A percentile compares a stretch with the other conserved stretches of the same genome.
phyloP scores from a whole-genome alignment of 2,113 vertebrate species.

The Glaucidium brasilianum region DNA sequence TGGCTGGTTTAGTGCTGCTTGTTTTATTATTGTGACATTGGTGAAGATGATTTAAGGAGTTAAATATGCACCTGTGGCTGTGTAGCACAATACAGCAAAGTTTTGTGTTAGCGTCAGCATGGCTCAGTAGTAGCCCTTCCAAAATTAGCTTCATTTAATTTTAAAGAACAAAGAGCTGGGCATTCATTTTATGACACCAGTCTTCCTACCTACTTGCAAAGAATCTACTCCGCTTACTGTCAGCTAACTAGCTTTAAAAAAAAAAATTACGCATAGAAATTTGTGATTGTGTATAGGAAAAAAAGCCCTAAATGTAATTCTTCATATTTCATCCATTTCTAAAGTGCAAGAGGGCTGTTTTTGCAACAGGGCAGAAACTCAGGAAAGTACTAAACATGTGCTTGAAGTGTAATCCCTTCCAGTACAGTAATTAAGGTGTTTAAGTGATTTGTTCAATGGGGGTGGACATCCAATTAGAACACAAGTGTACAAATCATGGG shows the following conservation, averaged over 20 bases:
- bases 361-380: neutral
- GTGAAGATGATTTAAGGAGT: neutral
- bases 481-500: neutral
- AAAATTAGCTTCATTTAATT: neutral
- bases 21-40: neutral
- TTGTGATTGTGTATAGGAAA: neutral
- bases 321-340: neutral
- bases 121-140: neutral
- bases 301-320: neutral
- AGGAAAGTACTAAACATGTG: neutral
- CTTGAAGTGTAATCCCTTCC: neutral
- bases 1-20: neutral
- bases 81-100: neutral
- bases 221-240: neutral
- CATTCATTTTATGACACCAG: neutral
- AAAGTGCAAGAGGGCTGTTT: neutral
- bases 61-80: neutral
- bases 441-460: neutral
- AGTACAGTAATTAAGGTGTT: neutral
- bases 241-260: neutral
- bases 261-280: neutral
- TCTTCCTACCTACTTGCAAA: neutral
- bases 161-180: neutral
- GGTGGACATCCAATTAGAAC: constrained; percentile 16
- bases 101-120: neutral